A percentile compares a stretch with the other conserved stretches of the same genome.
These are phyloP conservation scores for Iphiclides podalirius DNA, from an alignment of 2,888 invertebrate species.

Conservation along the genomic window DNA sequence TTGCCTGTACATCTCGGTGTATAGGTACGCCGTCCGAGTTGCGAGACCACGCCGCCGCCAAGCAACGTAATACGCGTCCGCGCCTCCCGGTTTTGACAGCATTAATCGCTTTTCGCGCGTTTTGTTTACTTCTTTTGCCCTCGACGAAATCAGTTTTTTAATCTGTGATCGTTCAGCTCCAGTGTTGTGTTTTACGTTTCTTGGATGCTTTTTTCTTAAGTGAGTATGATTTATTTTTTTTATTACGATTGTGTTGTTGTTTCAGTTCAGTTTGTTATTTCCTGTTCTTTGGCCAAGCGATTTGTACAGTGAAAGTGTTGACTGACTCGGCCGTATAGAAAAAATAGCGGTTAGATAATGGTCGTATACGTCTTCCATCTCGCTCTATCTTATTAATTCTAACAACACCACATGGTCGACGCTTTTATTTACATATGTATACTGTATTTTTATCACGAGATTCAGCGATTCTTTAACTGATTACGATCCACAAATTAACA, in stretches of 20 bases:
- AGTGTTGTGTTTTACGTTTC: slow-evolving; percentile 16
- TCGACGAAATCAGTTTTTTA: not conserved
- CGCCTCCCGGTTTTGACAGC: slow-evolving; percentile 21
- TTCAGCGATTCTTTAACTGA: no score
- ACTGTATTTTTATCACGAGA: no score
- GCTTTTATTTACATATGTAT: no score
- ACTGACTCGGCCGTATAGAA: no score
- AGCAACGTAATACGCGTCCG: not conserved
- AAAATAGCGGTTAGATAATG: no score
- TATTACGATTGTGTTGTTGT: not conserved
- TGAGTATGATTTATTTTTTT: slow-evolving; percentile 12
- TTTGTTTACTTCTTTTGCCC: slow-evolving; percentile 25
- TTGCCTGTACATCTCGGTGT: slow-evolving; percentile 12
- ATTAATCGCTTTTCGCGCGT: slow-evolving; percentile 26
- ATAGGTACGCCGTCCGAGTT: slow-evolving; percentile 30
- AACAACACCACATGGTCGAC: not conserved
- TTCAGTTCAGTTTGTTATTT: not conserved
- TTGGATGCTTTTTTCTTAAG: slow-evolving; percentile 26
- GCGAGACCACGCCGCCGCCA: slow-evolving; percentile 10
- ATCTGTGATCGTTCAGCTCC: slow-evolving; percentile 17
- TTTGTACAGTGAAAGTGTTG: no score
- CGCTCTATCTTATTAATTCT: not conserved
- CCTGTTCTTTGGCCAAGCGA: no score
- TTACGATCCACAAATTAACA: no score
- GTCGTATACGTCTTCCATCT: slow-evolving; percentile 7